These are phyloP conservation scores for Castor canadensis DNA, from an alignment of 2,113 vertebrate species.

Conservation along the genomic window DNA sequence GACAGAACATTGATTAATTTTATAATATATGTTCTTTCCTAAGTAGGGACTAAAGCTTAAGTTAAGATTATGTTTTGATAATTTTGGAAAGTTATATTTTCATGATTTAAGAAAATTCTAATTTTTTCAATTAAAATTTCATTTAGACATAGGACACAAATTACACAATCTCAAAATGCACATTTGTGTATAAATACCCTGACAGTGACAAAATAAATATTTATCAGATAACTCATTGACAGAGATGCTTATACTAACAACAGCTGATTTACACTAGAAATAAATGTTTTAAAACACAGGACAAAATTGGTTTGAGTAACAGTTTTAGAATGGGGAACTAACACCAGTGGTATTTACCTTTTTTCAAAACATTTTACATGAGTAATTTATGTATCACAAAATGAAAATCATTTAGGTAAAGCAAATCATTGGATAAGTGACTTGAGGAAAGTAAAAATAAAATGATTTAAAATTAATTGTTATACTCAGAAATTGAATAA, in stretches of 20 bases:
- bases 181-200: no score
- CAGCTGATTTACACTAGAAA: not conserved
- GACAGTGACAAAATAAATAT: not conserved
- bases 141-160: not conserved
- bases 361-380: not conserved
- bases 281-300: not conserved
- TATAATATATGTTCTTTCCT: not conserved
- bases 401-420: not conserved
- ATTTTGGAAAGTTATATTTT: not conserved
- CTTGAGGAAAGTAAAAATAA: not conserved
- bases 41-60: not conserved
- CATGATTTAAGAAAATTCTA: not conserved
- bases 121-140: no score
- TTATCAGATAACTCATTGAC: not conserved
- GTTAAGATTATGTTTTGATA: not conserved
- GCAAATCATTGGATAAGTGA: not conserved
- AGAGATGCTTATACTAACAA: not conserved
- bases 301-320: not conserved
- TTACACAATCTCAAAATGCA: not conserved
- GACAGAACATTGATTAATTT: not conserved
- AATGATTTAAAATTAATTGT: not conserved
- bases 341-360: not conserved
- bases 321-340: not conserved
- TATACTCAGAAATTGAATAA: not conserved
- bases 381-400: not conserved